These are phyloP conservation scores for Elachura formosa DNA, from an alignment of 2,113 vertebrate species.

Conservation along the genomic window DNA sequence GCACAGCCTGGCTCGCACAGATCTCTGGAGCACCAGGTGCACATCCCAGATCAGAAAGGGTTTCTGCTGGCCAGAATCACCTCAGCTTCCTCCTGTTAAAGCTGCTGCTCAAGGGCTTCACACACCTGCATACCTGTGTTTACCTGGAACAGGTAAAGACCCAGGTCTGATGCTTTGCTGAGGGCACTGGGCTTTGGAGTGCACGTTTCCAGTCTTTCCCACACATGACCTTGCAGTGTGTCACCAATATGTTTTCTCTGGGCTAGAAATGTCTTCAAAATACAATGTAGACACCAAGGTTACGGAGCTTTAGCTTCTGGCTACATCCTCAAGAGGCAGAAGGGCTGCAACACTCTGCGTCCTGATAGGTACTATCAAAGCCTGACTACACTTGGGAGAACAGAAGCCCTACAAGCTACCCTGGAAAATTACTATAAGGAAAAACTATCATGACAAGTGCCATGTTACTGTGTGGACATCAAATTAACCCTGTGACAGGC, in stretches of 20 bases:
- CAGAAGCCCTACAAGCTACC: background rate
- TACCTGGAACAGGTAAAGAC: fast-evolving
- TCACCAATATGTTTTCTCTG: background rate
- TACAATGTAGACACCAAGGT: background rate
- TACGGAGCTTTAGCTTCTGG: background rate
- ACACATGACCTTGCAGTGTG: background rate
- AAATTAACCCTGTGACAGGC: background rate
- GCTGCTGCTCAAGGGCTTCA: background rate
- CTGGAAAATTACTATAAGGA: background rate
- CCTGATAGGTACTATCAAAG: background rate
- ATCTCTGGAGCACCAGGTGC: fast-evolving
- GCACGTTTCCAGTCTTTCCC: background rate
- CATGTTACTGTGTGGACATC: background rate
- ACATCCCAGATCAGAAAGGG: background rate
- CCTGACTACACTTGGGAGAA: background rate
- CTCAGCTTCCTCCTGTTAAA: background rate
- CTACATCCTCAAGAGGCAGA: background rate
- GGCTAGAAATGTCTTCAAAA: background rate
- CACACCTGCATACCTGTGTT: background rate
- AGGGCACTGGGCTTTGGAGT: background rate
- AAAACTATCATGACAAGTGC: background rate
- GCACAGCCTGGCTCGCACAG: background rate
- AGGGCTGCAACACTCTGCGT: background rate
- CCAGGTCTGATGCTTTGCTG: background rate
- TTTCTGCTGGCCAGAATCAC: background rate